Base-by-base conservation (phyloP, 2,113 vertebrate genomes). In the Eulacestoma nigropectus region DNA sequence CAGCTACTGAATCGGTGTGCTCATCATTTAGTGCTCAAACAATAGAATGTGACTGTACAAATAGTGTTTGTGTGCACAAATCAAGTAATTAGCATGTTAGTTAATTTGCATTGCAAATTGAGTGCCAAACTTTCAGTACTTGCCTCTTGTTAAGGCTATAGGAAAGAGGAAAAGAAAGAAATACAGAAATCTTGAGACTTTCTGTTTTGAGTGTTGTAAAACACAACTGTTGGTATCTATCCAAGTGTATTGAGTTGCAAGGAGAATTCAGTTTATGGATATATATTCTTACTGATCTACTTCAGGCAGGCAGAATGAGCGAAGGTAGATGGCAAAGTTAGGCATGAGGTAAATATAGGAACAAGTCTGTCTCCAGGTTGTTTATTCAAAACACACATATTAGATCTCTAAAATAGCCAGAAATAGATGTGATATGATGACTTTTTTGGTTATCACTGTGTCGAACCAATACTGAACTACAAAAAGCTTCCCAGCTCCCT, bases 61-160 rank as follows among this genome's bases (percentile, higher is more conserved):
- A 93, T 52, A 78, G 73, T 67, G 69, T 89, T 87, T 89, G 68
- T 94, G 76, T 94, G 49, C 76, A 92, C 85, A 95, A 93, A 93
- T 90, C 73, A 68, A 89, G 62, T 92, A 56, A 84, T 94, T 94
- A 92, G 44, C 57, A 46, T 52, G 37, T 27, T 87, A 26, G 79
- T 30, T 90, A 78, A 93, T 95, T 87, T 90, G 83, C 83, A 84
- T 78, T 84, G 77, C 60, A 92, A 96, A 95, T 39, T n/a, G 64
- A 75, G 52, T 14, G 11, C 49, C 69, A 92, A 79, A 77, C 39
- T 93, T 96, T 64, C 37, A 50, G 42, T 81, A 50, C 79, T 92
- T 94, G 73, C 56, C 65, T 96, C 29, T 82, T 37, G 17, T 53
- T 81, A 76, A 42, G n/a, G 26, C 15, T 79, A 4, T 27, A n/a